Evolutionary conservation across 1,140 invertebrate genomes (phyloP), one percentile per base, ranked within the genome.

Genomic region (Pogonomyrmex californicus): DNA sequence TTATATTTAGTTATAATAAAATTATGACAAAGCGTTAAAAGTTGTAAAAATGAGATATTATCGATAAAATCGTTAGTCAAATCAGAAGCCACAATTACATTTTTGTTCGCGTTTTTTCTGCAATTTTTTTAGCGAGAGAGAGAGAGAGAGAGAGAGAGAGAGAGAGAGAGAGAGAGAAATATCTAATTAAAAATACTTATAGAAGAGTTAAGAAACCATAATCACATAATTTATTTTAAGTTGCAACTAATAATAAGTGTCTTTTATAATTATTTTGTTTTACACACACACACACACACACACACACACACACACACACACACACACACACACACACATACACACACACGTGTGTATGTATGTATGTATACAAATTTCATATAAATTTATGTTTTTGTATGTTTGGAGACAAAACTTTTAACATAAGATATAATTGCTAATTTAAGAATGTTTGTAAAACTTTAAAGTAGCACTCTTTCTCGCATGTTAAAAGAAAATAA

Each of bases 31-130:
- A 23, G 41, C 36, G 14, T 33, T 17, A 12, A 51, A 65, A 51
- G 56, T 62, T 36, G 44, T 60, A 41, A 23, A 23, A 23, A 30
- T 36, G 56, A 1, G 12, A 5, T 30, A 44, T 14, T 44, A 14
- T 47, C 23, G 30, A 33, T 62, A 30, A 78, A 78, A 47, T 58
- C 10, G 30, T 78, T 63, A 49, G 65, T 78, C 41, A 49, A 65
- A 63, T 62, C 56, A 7, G 9, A 30, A 62, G 14, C 3, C 4
- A 38, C n/a, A 76, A 76, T 60, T 60, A 49, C 38, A 4, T 54
- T 44, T 76, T 44, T 44, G 23, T 17, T 58, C 7, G 5, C 7
- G 12, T 30, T 76, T n/a, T 73, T 73, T 75, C 0, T 44, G 2
- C 3, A 58, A 58, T 17, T 60, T 1, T 0, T 10, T 38, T 56